phyloP scores from a whole-genome alignment of 2,888 invertebrate genomes.

The Amblyjoppa proteus region DNA sequence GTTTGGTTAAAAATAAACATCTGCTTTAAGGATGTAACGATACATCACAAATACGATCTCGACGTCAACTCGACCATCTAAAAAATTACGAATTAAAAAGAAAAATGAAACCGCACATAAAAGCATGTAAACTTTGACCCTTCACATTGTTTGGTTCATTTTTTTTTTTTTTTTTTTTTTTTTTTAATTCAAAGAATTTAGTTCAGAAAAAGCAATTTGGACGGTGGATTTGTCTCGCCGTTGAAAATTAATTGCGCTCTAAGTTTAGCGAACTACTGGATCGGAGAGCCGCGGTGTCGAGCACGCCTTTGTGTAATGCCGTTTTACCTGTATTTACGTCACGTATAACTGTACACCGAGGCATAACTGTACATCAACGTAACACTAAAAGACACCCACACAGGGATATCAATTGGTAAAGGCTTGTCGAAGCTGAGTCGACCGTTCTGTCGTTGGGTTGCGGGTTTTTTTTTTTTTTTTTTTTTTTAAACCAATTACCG shows the following conservation, averaged over 20 bases:
- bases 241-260: conserved; percentile 26
- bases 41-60: no score
- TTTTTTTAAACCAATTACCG: neutral
- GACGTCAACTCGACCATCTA: neutral
- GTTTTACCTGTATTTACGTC: conserved; percentile 67
- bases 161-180: neutral
- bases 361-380: conserved; percentile 69
- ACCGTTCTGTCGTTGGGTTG: neutral
- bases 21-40: no score
- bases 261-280: neutral
- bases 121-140: neutral
- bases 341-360: conserved; percentile 69
- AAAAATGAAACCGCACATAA: neutral
- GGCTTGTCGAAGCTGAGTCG: neutral
- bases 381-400: conserved; percentile 64
- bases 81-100: neutral
- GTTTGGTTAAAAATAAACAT: neutral
- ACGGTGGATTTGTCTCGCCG: neutral
- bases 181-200: neutral
- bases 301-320: conserved; percentile 32
- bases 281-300: neutral
- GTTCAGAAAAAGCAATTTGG: neutral
- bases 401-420: conserved; percentile 28
- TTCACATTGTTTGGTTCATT: no score
- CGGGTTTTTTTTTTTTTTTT: neutral